Base-by-base conservation (phyloP, 2,797 vertebrate species). In the Ctenochaetus hawaiiensis region DNA sequence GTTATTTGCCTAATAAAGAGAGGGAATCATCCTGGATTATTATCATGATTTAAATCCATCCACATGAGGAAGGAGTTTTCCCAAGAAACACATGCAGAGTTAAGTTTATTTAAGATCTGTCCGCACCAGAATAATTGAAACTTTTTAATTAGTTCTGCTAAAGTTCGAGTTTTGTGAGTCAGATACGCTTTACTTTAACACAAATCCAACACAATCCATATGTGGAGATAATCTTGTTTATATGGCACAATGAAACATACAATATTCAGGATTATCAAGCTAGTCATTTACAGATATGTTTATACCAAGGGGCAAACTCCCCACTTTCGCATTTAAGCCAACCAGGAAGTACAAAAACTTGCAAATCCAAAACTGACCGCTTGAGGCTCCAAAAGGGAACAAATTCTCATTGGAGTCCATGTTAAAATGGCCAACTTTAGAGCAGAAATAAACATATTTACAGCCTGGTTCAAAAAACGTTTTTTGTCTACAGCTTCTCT, bases 1-100 rank as follows among this genome's bases (percentile, higher is more conserved):
- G 16, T 56, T 59, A 61, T 85, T 87, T 84, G 66, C 74, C 53
- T 66, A 77, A 87, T 84, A 83, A 81, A 34, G 13, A 51, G 34
- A 53, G 39, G 58, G 51, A 75, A 58, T 63, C 2, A 64, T 70
- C 81, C 20, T 44, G 58, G 73, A 83, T 77, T 69, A 74, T 66
- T 65, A 86, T 82, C 59, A 78, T 53, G 37, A 62, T 52, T 78
- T 52, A 54, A 68, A 67, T 72, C 59, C 74, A 67, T 72, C 59
- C 76, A 70, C 41, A 12, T 13, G 77, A 62, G 74, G 54, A n/a
- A 58, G 60, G 10, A 51, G 63, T 18, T 67, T 78, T 67, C 20
- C 18, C 34, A 37, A 60, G 53, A 75, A 39, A 22, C 51, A 67
- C 7, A 65, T 2, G n/a, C 45, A 57, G 48, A 67, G 69, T 73